These are phyloP conservation scores for Magallana ariakensis DNA, from an alignment of 1,140 invertebrate species.

Conservation along the genomic window DNA sequence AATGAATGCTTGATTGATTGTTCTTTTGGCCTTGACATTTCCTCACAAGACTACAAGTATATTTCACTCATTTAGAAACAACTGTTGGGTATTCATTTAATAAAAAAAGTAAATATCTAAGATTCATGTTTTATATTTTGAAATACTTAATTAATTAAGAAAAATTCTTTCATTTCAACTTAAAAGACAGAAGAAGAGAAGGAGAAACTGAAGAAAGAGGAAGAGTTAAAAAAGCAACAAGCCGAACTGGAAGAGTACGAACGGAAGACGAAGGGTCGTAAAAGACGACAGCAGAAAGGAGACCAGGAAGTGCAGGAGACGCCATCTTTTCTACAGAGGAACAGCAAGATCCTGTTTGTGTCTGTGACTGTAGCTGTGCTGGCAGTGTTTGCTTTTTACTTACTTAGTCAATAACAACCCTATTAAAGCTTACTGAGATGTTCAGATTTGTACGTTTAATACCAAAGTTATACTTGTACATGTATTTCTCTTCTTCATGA, in stretches of 20 bases:
- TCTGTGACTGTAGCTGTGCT: slow-evolving; percentile 59
- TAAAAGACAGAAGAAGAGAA: slow-evolving; percentile 70
- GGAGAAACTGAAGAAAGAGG: slow-evolving; percentile 67
- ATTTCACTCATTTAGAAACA: too few species aligned
- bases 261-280: slow-evolving; percentile 69
- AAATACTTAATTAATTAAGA: too few species aligned
- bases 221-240: slow-evolving; percentile 70
- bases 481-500: too few species aligned
- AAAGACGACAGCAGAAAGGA: slow-evolving; percentile 67
- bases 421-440: not conserved
- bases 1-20: too few species aligned
- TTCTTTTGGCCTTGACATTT: too few species aligned
- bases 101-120: too few species aligned
- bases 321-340: slow-evolving; percentile 57
- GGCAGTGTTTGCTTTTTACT: slow-evolving; percentile 64
- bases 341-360: slow-evolving; percentile 59
- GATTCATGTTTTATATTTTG: too few species aligned
- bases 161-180: too few species aligned
- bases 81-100: too few species aligned
- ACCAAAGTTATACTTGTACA: not conserved
- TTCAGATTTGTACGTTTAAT: not conserved
- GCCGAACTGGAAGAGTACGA: slow-evolving; percentile 76
- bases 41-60: too few species aligned
- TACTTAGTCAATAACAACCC: slow-evolving; percentile 46
- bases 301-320: slow-evolving; percentile 63